phyloP scores from a whole-genome alignment of 2,888 invertebrate species.

The Macrophya alboannulata region DNA sequence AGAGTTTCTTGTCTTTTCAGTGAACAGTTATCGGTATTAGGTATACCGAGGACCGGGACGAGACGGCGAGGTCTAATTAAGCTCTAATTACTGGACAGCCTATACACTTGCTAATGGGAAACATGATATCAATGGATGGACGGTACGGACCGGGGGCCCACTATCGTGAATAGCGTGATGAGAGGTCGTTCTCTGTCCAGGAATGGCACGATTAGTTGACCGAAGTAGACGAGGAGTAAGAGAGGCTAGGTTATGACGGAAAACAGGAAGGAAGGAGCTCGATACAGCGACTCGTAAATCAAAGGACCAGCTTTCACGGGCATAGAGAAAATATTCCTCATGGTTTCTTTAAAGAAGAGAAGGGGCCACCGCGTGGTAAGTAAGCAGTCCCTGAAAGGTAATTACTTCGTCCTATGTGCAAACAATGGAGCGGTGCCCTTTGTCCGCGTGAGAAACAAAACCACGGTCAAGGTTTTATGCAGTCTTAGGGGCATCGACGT shows the following conservation, averaged over 20 bases:
- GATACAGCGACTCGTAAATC: conserved; percentile 51
- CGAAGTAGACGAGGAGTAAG: neutral
- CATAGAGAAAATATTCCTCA: neutral
- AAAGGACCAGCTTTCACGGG: conserved; percentile 13
- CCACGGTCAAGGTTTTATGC: conserved; percentile 66
- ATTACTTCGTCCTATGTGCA: conserved; percentile 78
- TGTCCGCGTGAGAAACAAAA: conserved; percentile 78
- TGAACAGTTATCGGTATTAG: conserved; percentile 65
- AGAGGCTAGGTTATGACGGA: neutral
- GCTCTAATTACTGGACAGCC: conserved; percentile 78
- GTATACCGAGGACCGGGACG: conserved; percentile 65
- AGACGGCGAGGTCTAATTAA: conserved; percentile 77
- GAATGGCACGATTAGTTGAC: neutral
- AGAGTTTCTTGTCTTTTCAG: neutral
- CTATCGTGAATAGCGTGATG: conserved; percentile 57
- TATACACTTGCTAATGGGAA: conserved; percentile 75
- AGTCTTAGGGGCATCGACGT: neutral
- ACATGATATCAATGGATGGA: conserved; percentile 72
- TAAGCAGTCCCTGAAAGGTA: conserved; percentile 68
- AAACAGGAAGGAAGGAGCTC: neutral
- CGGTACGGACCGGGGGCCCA: conserved; percentile 59
- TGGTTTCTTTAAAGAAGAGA: conserved; percentile 4
- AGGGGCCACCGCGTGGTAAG: conserved; percentile 55
- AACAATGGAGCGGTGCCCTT: conserved; percentile 74
- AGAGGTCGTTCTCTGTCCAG: neutral